Evolutionary conservation across 2,888 invertebrate species (phyloP), one percentile per base, ranked within the genome.

Genomic region (Euspilapteryx auroguttella): DNA sequence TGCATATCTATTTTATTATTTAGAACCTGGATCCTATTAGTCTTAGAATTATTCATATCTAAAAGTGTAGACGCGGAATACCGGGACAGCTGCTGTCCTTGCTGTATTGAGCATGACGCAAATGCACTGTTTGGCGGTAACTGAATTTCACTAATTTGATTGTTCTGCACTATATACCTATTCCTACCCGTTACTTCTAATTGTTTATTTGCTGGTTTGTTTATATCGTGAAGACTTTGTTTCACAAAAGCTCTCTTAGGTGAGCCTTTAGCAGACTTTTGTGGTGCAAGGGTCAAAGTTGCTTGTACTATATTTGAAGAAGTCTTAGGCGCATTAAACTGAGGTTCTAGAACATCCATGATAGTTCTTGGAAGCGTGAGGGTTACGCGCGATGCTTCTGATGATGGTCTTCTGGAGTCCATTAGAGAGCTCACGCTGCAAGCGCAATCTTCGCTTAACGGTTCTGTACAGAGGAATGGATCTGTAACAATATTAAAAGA

Each of bases 361-460:
- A 76, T 66, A 5, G 64, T 58, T 53, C 71, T 76, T 7, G 78
- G 76, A 11, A 81, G 56, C 6, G 81, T 80, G 5, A 75, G 57
- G 7, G 69, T 75, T 10, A 73, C 69, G 43, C 73, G 61, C 36
- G 81, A 81, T 3, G 80, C 79, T 43, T 80, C 79, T n/a, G 79
- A 68, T 23, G 77, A 76, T 15, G 76, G 77, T 35, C 79, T 65
- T 39, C 83, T 75, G 15, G 84, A 81, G 43, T 85, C 84, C 55
- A 85, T 65, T 25, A 83, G 79, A 28, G 82, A 82, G 27, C 79
- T 79, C 28, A 85, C 76, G 28, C 83, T 84, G 55, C 85, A 85
- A 32, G 81, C 83, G 49, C 85, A 85, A 46, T 85, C 85, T 41
- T 85, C 84, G 47, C 68, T 66, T 24, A 61, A 38, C 8, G 71